These are phyloP conservation scores for Cacoxenus indagator DNA, from an alignment of 2,888 invertebrate genomes.

Conservation along the genomic window DNA sequence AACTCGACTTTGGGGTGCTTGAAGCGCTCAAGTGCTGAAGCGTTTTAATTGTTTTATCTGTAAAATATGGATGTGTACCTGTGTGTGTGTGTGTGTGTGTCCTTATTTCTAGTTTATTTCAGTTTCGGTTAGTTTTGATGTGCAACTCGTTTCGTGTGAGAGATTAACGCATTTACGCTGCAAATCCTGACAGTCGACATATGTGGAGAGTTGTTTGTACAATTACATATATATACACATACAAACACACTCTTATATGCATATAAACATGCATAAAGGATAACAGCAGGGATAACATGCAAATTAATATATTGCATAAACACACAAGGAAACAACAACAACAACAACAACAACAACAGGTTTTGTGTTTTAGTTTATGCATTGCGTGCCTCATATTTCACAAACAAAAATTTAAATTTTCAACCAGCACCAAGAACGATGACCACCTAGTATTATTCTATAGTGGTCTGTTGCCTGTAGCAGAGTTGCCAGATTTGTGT, in stretches of 20 bases:
- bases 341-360: conserved; percentile 12
- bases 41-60: background rate
- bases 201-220: conserved; percentile 16
- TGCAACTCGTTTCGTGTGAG: conserved; percentile 12
- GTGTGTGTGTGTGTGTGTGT: background rate
- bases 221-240: background rate
- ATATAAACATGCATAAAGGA: conserved; percentile 9
- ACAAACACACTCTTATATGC: conserved; percentile 9
- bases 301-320: conserved; percentile 15
- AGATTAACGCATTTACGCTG: conserved; percentile 64
- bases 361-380: conserved; percentile 42
- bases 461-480: conserved; percentile 22
- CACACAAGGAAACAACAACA: no score
- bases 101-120: background rate
- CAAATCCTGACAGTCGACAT: conserved; percentile 42
- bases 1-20: background rate
- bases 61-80: background rate
- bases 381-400: conserved; percentile 38
- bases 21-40: background rate
- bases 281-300: conserved; percentile 17
- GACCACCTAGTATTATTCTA: background rate
- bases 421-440: background rate
- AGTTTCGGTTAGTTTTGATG: background rate
- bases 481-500: conserved; percentile 17
- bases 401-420: conserved; percentile 46